phyloP scores from a whole-genome alignment of 2,888 invertebrate genomes.

The Thereva nobilitata region DNA sequence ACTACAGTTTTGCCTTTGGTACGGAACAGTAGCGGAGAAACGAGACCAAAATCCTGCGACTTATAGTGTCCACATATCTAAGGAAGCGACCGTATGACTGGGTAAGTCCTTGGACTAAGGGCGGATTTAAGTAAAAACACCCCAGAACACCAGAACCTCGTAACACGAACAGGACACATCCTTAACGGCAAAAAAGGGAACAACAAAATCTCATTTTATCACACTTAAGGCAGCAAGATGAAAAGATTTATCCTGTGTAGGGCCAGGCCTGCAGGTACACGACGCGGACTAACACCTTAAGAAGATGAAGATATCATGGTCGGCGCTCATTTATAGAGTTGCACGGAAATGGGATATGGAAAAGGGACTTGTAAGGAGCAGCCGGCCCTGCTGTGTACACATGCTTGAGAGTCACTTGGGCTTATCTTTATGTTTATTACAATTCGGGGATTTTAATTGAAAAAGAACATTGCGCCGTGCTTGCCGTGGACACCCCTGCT shows the following conservation, averaged over 20 bases:
- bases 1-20: slow-evolving; percentile 5
- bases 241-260: slow-evolving; percentile 37
- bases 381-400: too few species aligned
- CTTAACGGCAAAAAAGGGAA: slow-evolving; percentile 21
- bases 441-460: slow-evolving; percentile 25
- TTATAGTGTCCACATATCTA: slow-evolving; percentile 29
- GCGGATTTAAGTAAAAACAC: slow-evolving; percentile 35
- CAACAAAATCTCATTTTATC: slow-evolving; percentile 42
- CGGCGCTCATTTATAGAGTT: slow-evolving; percentile 17
- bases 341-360: not conserved
- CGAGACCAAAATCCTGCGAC: slow-evolving; percentile 19
- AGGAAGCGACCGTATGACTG: slow-evolving; percentile 31
- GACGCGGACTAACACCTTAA: slow-evolving; percentile 22
- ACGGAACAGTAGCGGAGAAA: slow-evolving; percentile 5
- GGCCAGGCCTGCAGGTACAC: slow-evolving; percentile 11
- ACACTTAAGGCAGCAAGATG: slow-evolving; percentile 38
- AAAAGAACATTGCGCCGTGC: slow-evolving; percentile 13
- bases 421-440: slow-evolving; percentile 32
- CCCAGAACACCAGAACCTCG: slow-evolving; percentile 10
- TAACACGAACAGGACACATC: slow-evolving; percentile 1
- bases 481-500: slow-evolving; percentile 7
- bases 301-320: slow-evolving; percentile 24
- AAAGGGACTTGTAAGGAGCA: slow-evolving; percentile 1
- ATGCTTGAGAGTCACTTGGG: not conserved
- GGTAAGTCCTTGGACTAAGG: slow-evolving; percentile 19